Evolutionary conservation across 2,113 vertebrate genomes (phyloP).

Genomic region (Eurystomus gularis): DNA sequence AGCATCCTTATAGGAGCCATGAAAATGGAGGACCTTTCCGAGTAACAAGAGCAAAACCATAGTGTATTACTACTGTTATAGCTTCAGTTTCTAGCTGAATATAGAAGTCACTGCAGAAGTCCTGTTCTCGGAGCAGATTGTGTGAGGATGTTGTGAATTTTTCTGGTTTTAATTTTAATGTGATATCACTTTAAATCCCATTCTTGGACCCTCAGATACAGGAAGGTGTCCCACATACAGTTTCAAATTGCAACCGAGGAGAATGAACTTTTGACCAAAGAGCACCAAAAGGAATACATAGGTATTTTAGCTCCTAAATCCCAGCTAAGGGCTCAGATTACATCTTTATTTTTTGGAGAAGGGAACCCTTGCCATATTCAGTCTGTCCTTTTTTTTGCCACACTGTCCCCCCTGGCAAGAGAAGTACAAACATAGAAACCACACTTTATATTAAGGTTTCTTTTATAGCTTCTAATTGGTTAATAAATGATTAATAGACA

Average conservation of each 20-base stretch:
- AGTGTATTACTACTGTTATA: not conserved
- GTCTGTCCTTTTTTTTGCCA: not conserved
- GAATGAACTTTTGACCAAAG: not conserved
- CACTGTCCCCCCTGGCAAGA: not conserved
- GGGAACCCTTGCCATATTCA: not conserved
- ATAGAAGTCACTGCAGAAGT: not conserved
- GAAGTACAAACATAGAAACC: not conserved
- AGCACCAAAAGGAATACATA: not conserved
- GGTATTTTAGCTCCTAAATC: not conserved
- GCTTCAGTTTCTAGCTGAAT: not conserved
- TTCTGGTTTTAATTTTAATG: not conserved
- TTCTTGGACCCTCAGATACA: not conserved
- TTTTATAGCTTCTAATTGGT: slow-evolving; percentile 43
- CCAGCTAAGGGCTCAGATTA: not conserved
- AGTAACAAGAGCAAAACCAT: not conserved
- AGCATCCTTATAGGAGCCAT: not conserved
- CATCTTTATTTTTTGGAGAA: not conserved
- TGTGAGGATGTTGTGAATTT: rapidly evolving
- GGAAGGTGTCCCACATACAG: not conserved
- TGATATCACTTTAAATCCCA: rapidly evolving
- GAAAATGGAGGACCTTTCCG: not conserved
- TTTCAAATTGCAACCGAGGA: not conserved
- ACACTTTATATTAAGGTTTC: not conserved
- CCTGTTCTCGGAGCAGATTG: not conserved
- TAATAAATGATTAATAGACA: slow-evolving; percentile 56